Evolutionary conservation across 2,797 vertebrate species (phyloP), one percentile per base, ranked within the genome.

Genomic region (Xerus rutilus): DNA sequence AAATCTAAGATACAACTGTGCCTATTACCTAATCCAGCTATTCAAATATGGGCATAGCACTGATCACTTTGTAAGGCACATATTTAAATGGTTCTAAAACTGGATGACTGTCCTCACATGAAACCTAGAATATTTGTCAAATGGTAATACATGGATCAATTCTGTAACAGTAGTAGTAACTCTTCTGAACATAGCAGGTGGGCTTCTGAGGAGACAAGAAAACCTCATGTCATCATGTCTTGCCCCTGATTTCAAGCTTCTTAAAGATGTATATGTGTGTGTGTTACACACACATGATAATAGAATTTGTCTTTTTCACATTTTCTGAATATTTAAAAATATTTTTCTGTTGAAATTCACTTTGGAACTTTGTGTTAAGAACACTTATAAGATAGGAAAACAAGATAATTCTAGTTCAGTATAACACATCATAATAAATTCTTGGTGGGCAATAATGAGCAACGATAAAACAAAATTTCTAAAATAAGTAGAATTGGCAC

Each of bases 361-460:
- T 93, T 28, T 76, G 72, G 20, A 92, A 62, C 32, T 57, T 79
- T 85, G 21, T n/a, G 23, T 90, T 82, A 95, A 93, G 70, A 94
- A 82, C 89, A 72, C 72, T 76, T 91, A 95, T 21, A 81, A 72
- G 18, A 25, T 54, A 91, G 67, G 3, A 84, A 95, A 93, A 62
- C 47, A 93, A 86, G n/a, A 52, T 89, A 86, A 13, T 52, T 45
- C 62, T 89, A 91, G 35, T 86, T 94, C 30, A 83, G 15, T 65
- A 21, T 70, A 94, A 86, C 85, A 47, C 6, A 62, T 73, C 87
- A 21, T 86, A 96, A 57, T 70, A 76, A 11, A 91, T 89, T 93
- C 82, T 45, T 65, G 28, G 28, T 91, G 2, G 76, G 87, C 83
- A 93, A 67, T 23, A 70, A 84, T 92, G 89, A 79, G 45, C 62